Base-by-base conservation (phyloP, 2,113 vertebrate species). In the Python bivittatus region DNA sequence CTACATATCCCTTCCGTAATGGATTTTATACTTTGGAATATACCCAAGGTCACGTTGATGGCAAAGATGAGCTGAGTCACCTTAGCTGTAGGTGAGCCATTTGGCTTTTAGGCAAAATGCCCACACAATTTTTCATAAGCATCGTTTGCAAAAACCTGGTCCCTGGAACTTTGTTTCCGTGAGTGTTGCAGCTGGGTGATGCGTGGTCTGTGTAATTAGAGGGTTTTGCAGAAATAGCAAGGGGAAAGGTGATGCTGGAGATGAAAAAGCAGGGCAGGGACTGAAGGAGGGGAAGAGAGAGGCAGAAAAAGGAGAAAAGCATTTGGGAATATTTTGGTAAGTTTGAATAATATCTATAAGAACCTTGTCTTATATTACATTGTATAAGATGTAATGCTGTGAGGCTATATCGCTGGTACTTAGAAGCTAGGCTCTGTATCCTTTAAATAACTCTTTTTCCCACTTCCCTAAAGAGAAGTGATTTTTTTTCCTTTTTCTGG, bases 401-500 rank as follows among this genome's bases (percentile, higher is more conserved):
- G 95, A 96, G 94, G 91, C 95, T 96, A 96, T 95, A 95, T 85
- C 93, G 94, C 92, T 94, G 84, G 68, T 96, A 95, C 97, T 97
- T 96, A 96, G 94, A 96, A 94, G 23, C 93, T 4, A 95, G 94
- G 0, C 1, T 88, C 92, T 92, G 92, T 97, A 96, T 95, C 94
- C 96, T 95, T 97, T 96, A 97, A 97, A 97, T 96, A 97, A 96
- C 95, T 94, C 88, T 96, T 93, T 38, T 2, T 91, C 93, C 88
- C 94, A 96, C 96, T n/a, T n/a, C n/a, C 96, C 53, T 97, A 90
- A 95, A 95, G 90, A 95, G 94, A 97, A 95, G 95, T 95, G 96
- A 84, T 20, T 95, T 84, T 25, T 96, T 96, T 93, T 94, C 95
- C 92, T 95, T 97, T n/a, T n/a, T n/a, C n/a, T n/a, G 7, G 48